These are phyloP conservation scores for Pachyuromys duprasi DNA, from an alignment of 2,797 vertebrate genomes.

Conservation along the genomic window DNA sequence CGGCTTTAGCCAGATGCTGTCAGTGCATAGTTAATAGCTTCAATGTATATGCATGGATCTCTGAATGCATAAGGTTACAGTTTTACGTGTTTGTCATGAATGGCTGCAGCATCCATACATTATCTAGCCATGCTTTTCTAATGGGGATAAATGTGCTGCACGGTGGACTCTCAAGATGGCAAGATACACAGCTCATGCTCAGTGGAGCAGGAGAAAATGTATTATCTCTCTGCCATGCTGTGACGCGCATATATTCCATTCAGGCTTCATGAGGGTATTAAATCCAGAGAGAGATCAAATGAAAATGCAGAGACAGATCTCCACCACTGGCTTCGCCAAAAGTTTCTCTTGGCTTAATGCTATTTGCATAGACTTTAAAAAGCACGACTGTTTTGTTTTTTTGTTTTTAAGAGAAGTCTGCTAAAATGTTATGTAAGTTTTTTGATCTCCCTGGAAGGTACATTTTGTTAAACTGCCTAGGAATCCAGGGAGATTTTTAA, in stretches of 20 bases:
- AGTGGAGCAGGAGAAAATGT: slow-evolving; percentile 62
- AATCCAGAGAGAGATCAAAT: slow-evolving; percentile 75
- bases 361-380: slow-evolving; percentile 41
- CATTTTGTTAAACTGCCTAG: slow-evolving; percentile 59
- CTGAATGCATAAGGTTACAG: slow-evolving; percentile 50
- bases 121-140: slow-evolving; percentile 73
- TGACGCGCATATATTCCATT: slow-evolving; percentile 58
- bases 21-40: slow-evolving; percentile 37
- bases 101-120: slow-evolving; percentile 8
- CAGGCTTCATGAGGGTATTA: slow-evolving; percentile 45
- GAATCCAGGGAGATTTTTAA: slow-evolving; percentile 67
- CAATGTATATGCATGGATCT: neutral
- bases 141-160: slow-evolving; percentile 70
- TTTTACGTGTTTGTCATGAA: slow-evolving; percentile 77
- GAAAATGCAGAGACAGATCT: slow-evolving; percentile 28
- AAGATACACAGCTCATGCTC: slow-evolving; percentile 66
- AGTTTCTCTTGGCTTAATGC: slow-evolving; percentile 7
- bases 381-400: neutral
- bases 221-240: slow-evolving; percentile 51
- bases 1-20: slow-evolving; percentile 42
- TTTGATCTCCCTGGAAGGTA: slow-evolving; percentile 32
- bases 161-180: slow-evolving; percentile 65
- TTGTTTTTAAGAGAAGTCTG: slow-evolving; percentile 48
- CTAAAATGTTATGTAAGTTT: neutral
- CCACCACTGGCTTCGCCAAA: neutral